These are phyloP conservation scores for Odontophorus gujanensis DNA, from an alignment of 2,113 vertebrate genomes.

Conservation along the genomic window DNA sequence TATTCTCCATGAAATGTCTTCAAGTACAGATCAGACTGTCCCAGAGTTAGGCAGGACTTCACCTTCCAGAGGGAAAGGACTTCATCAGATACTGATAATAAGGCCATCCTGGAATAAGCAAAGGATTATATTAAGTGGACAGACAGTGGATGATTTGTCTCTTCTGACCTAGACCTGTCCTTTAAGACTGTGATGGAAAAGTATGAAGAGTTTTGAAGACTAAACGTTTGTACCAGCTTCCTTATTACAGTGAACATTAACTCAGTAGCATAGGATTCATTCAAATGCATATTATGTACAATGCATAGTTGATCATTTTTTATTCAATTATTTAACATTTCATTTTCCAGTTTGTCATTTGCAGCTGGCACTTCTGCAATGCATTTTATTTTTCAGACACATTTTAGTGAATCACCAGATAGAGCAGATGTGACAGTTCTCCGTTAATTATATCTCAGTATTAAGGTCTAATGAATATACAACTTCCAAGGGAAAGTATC, in stretches of 20 bases:
- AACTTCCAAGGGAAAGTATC: neutral
- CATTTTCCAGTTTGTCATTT: conserved; percentile 13
- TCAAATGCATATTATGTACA: neutral
- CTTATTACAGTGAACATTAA: neutral
- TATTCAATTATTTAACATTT: conserved; percentile 31
- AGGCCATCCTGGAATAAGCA: neutral
- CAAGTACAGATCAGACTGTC: neutral
- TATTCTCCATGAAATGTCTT: neutral
- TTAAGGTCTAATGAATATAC: conserved; percentile 27
- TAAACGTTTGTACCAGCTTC: neutral
- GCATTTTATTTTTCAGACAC: conserved; percentile 34
- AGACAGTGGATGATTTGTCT: neutral
- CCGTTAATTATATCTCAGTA: conserved; percentile 32
- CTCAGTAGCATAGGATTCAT: neutral
- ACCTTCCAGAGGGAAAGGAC: neutral
- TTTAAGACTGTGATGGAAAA: neutral
- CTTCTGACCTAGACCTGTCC: neutral
- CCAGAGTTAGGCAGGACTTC: neutral
- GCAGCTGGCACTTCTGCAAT: conserved; percentile 40
- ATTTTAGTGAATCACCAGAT: conserved; percentile 18
- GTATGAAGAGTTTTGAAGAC: neutral
- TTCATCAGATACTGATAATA: neutral
- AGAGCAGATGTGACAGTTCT: conserved; percentile 42
- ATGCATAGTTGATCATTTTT: neutral
- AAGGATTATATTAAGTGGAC: neutral